A percentile compares a stretch with the other conserved stretches of the same genome.
phyloP scores from a whole-genome alignment of 2,797 vertebrate species.

The Hippocampus kuda region DNA sequence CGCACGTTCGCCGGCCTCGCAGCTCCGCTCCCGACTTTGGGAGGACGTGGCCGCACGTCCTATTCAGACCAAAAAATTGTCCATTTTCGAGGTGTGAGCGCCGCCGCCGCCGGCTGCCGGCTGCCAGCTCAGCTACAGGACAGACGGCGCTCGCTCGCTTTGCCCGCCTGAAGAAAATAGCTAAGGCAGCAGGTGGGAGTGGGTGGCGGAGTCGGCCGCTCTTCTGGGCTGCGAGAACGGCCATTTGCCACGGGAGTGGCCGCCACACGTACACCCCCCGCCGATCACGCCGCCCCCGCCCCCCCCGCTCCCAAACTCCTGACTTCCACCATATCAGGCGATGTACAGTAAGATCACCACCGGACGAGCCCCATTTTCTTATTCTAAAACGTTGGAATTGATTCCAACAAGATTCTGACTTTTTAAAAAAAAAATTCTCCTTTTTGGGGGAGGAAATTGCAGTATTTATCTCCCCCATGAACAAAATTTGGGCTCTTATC shows the following conservation, averaged over 20 bases:
- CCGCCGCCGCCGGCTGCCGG: constrained; percentile 13
- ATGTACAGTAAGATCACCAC: constrained; percentile 26
- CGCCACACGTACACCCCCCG: constrained; percentile 48
- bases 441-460: not conserved
- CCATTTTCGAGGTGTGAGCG: not conserved
- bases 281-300: not conserved
- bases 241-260: constrained; percentile 71
- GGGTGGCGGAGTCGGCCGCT: constrained; percentile 74
- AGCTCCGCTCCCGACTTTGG: not conserved
- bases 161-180: constrained; percentile 76
- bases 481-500: too few species aligned
- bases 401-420: too few species aligned
- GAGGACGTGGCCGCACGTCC: not conserved
- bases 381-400: too few species aligned
- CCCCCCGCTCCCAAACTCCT: not conserved
- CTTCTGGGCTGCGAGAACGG: constrained; percentile 79
- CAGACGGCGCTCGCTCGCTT: constrained; percentile 65
- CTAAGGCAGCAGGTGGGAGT: constrained; percentile 78
- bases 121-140: constrained; percentile 67
- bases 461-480: too few species aligned
- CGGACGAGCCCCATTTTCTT: not conserved
- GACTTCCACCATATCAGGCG: constrained; percentile 49
- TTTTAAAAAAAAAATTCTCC: not conserved
- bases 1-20: not conserved
- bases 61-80: constrained; percentile 2